Percentiles rank a stretch among this genome's conserved stretches.
Conservation (phyloP, 2,113 vertebrate species). For the Agapornis roseicollis region DNA sequence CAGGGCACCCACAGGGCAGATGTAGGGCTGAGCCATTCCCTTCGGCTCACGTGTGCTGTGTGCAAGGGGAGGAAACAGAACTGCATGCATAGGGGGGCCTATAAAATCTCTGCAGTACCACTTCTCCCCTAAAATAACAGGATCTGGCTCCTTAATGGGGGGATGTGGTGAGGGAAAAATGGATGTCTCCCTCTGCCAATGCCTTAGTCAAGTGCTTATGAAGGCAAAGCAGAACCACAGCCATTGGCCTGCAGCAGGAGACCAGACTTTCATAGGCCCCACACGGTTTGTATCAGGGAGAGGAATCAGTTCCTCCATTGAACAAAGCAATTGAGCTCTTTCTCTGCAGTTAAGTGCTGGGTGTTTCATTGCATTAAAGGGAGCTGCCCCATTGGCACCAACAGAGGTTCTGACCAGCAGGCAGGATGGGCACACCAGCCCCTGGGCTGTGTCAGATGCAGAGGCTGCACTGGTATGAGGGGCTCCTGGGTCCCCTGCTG, state of each 20-base stretch:
- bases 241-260: background rate
- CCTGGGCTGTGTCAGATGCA: background rate
- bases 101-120: background rate
- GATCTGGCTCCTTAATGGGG: background rate
- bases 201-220: background rate
- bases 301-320: background rate
- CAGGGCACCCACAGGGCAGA: background rate
- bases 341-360: background rate
- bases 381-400: background rate
- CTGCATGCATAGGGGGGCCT: accelerated
- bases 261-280: background rate
- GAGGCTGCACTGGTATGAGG: background rate
- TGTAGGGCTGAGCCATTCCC: accelerated
- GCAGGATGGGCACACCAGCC: accelerated
- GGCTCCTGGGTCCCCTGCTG: background rate
- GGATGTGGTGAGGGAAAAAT: background rate
- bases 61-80: background rate
- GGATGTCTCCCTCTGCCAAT: background rate
- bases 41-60: background rate
- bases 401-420: background rate
- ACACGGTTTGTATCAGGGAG: accelerated
- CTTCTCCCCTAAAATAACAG: background rate
- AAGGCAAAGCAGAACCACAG: background rate
- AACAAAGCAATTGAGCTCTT: background rate
- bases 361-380: background rate